These are phyloP conservation scores for Musca domestica DNA, from an alignment of 1,140 invertebrate genomes.

Conservation along the genomic window DNA sequence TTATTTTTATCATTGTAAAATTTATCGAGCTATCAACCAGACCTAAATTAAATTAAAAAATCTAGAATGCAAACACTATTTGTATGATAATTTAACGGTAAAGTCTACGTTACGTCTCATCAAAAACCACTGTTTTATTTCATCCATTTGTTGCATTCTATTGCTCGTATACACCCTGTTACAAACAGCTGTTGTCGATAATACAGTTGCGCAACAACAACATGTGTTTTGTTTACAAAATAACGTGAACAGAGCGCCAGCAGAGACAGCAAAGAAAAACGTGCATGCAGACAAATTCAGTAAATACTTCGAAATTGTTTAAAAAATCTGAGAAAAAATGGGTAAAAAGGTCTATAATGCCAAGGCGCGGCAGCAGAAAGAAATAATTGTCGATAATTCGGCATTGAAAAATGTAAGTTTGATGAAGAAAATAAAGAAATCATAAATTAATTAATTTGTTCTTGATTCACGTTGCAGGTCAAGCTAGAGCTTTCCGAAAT, in stretches of 20 bases:
- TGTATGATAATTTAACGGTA: neutral
- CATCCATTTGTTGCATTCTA: neutral
- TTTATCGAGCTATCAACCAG: too few species aligned
- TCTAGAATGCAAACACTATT: neutral
- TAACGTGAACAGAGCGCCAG: neutral
- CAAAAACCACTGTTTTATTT: too few species aligned
- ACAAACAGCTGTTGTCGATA: neutral
- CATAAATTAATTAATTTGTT: neutral
- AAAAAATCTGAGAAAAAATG: conserved; percentile 49
- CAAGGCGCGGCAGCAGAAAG: conserved; percentile 68
- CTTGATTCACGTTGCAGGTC: neutral
- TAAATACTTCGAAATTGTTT: neutral
- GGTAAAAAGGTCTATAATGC: conserved; percentile 71
- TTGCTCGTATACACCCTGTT: neutral
- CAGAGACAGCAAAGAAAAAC: neutral
- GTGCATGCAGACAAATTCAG: neutral
- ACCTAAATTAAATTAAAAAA: neutral
- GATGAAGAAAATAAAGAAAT: neutral
- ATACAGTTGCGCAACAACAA: neutral
- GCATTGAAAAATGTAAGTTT: conserved; percentile 65
- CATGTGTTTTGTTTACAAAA: neutral
- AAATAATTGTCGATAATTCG: conserved; percentile 70
- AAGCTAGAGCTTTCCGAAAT: conserved; percentile 14
- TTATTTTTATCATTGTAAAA: too few species aligned
- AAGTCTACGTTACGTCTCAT: too few species aligned